Base-by-base conservation (phyloP, 2,888 invertebrate species). In the Argynnis bischoffii region DNA sequence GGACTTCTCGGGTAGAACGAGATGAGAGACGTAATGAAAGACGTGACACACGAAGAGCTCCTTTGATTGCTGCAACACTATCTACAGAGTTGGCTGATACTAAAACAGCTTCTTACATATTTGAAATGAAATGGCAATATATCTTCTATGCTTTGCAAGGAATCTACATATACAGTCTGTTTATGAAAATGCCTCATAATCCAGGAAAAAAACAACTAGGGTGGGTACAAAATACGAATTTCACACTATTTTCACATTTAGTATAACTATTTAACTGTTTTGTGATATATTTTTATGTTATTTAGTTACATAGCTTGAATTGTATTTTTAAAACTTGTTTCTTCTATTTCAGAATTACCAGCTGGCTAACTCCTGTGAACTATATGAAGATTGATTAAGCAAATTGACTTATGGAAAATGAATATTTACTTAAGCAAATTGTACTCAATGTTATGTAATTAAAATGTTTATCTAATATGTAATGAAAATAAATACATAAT, bases 81-180 rank as follows among this genome's bases (percentile, higher is more conserved):
- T 53, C 26, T 57, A 57, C 14, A 55, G 41, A 3, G 11, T n/a
- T 41, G 21, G 55, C n/a, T 1, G n/a, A 48, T 11, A 41, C 11
- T 26, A 60, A 63, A 31, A 26, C 16, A 61, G 61, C 18, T 51
- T 18, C 31, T 31, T 15, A 18, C 46, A 16, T 41, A 16, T 64
- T 60, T 31, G 60, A 41, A 51, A 73, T 76, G 48, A 83, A 78
- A 67, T 89, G 87, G 90, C 84, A 86, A 74, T 81, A 83, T 64
- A 55, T 87, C n/a, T 78, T 91, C 59, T 90, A 88, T 71, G 81
- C 84, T 15, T 55, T 91, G 63, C 90, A 91, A 79, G 86, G 77
- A 14, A 79, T 86, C 55, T 92, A 92, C 71, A 67, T 90, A 31
- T 81, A 84, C 69, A 78, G 83, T 6, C 71, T 90, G 6, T 66